A percentile compares a stretch with the other conserved stretches of the same genome.
Conservation (phyloP, 2,113 vertebrate genomes). For the Cichladusa arquata region DNA sequence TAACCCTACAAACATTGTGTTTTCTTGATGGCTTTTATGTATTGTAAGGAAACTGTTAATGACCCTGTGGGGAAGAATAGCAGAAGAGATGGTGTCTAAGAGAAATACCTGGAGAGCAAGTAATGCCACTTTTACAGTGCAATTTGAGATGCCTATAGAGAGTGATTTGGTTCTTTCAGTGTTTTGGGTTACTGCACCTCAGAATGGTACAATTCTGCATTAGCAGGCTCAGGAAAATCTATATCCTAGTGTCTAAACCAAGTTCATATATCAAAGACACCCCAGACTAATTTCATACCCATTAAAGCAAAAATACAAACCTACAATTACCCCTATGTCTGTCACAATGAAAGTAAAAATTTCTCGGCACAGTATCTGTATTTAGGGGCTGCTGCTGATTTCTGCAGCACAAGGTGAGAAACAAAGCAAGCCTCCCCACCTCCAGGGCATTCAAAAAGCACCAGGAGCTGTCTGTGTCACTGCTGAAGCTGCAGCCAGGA, state of each 20-base stretch:
- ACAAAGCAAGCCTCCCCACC: not conserved
- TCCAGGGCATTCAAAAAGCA: not conserved
- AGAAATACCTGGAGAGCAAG: not conserved
- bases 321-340: not conserved
- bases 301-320: not conserved
- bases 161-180: not conserved
- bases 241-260: not conserved
- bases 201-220: not conserved
- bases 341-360: not conserved
- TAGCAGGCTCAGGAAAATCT: not conserved
- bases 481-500: not conserved
- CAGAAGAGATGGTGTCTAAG: not conserved
- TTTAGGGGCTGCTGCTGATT: not conserved
- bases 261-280: not conserved
- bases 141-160: not conserved
- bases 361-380: not conserved
- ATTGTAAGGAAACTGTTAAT: not conserved
- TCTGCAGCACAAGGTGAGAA: not conserved
- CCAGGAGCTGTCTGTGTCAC: not conserved
- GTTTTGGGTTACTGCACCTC: not conserved
- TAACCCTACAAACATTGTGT: not conserved
- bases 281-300: not conserved
- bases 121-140: not conserved
- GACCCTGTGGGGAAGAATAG: not conserved
- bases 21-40: not conserved